Conservation (phyloP, 1,140 invertebrate species). For the Tyrophagus putrescentiae region DNA sequence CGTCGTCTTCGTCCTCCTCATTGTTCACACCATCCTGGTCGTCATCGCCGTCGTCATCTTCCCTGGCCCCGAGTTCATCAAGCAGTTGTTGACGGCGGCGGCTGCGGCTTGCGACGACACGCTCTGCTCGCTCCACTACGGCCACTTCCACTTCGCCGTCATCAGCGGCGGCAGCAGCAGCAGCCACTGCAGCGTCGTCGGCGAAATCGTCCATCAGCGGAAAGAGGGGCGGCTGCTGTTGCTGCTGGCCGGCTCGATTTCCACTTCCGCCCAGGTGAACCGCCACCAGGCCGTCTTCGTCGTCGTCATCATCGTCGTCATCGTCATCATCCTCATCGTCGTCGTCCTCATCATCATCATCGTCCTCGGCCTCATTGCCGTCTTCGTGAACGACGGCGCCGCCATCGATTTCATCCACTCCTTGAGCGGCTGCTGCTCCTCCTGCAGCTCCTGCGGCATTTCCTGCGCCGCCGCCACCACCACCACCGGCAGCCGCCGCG, state of each 20-base stretch:
- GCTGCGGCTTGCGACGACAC: no score
- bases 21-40: slow-evolving; percentile 26
- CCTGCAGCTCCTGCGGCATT: no score
- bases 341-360: neutral
- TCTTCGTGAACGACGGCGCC: no score
- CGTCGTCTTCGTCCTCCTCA: slow-evolving; percentile 38
- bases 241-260: neutral
- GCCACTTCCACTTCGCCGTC: neutral
- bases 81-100: slow-evolving; percentile 8
- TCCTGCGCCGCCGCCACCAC: no score
- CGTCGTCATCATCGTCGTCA: neutral
- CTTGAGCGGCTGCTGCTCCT: no score
- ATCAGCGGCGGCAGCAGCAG: neutral
- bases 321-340: neutral
- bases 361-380: slow-evolving; percentile 8
- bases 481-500: neutral
- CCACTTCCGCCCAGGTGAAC: no score
- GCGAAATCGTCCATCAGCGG: neutral
- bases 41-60: neutral
- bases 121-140: no score
- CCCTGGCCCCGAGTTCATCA: neutral
- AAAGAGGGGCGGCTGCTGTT: slow-evolving; percentile 8
- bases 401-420: neutral
- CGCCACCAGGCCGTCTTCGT: neutral
- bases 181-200: neutral